These are phyloP conservation scores for Drosophila algonquin DNA, from an alignment of 2,888 invertebrate species.

Conservation along the genomic window DNA sequence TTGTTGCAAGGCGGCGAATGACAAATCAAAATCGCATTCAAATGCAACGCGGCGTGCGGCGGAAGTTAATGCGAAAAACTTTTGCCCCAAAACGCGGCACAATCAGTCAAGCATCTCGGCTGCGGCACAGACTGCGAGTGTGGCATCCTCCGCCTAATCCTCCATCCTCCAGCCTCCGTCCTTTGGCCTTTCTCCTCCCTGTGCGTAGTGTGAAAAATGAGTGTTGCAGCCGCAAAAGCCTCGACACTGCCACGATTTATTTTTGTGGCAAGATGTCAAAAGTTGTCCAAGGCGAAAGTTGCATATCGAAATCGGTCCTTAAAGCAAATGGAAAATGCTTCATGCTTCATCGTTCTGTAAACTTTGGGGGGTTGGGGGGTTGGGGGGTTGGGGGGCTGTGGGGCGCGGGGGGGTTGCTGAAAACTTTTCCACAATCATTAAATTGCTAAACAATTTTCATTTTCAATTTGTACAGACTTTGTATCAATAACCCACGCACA, in stretches of 20 bases:
- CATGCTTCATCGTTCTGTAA: conserved; percentile 52
- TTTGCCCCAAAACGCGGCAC: conserved; percentile 60
- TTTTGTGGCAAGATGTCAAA: conserved; percentile 71
- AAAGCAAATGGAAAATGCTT: conserved; percentile 40
- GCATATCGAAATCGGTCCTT: conserved; percentile 31
- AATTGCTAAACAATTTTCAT: conserved; percentile 59
- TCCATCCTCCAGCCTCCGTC: conserved; percentile 17
- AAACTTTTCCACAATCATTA: conserved; percentile 65
- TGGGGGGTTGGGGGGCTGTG: conserved; percentile 24
- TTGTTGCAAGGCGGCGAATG: conserved; percentile 75
- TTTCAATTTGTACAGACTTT: conserved; percentile 75
- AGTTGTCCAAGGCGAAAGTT: conserved; percentile 48
- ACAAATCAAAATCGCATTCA: conserved; percentile 81
- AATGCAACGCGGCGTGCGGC: conserved; percentile 77
- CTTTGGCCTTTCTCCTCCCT: conserved; percentile 13
- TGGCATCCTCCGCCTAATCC: not conserved
- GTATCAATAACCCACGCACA: conserved; percentile 61
- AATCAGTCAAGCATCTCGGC: conserved; percentile 68
- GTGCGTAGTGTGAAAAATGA: conserved; percentile 72
- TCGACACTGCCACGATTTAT: conserved; percentile 63
- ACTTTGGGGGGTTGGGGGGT: conserved; percentile 51
- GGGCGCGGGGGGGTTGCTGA: not conserved
- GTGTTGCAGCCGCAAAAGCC: conserved; percentile 41
- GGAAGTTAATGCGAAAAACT: conserved; percentile 79
- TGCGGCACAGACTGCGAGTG: not conserved